Base-by-base conservation (phyloP, 2,888 invertebrate genomes). In the Protodeltote pygarga region DNA sequence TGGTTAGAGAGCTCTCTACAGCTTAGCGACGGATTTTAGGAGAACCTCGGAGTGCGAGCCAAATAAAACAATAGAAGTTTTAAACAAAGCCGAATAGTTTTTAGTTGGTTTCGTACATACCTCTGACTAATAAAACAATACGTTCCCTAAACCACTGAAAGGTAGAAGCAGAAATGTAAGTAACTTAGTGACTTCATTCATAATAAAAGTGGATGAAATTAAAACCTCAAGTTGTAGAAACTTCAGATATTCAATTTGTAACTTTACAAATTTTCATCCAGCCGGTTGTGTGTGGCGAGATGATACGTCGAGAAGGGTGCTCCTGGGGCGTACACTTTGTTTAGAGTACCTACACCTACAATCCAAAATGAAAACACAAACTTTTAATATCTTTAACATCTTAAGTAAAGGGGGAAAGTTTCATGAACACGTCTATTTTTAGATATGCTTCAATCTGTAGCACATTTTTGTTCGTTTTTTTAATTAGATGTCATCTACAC, bases 191-290 rank as follows among this genome's bases (percentile, higher is more conserved):
- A 25, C 10, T 13, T 31, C 13, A 47, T 34, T 54, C 47, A 62
- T 71, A 66, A 73, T 64, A 71, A 68, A 73, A 71, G 61, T 51
- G 70, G 59, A 73, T 71, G 49, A 70, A 76, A 75, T 75, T 72
- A 70, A n/a, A 71, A 71, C 46, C 48, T 31, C 53, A 68, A 69
- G 70, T 68, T 68, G 24, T 40, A 10, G 54, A 58, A 65, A 64
- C 62, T 70, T 46, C 29, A 70, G 48, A 57, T 61, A 62, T 62
- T 55, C 61, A 55, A 49, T 51, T 41, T 38, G 33, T 48, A 80
- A 81, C 71, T 79, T 78, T 78, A 73, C 64, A 68, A 76, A 77
- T 77, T 75, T 76, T 69, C 74, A 72, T 68, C 70, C 64, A 66
- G 48, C 42, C 57, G 53, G 62, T 61, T 60, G 49, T 52, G 49